These are phyloP conservation scores for Palloptera scutellata DNA, from an alignment of 2,888 invertebrate genomes.

Conservation along the genomic window DNA sequence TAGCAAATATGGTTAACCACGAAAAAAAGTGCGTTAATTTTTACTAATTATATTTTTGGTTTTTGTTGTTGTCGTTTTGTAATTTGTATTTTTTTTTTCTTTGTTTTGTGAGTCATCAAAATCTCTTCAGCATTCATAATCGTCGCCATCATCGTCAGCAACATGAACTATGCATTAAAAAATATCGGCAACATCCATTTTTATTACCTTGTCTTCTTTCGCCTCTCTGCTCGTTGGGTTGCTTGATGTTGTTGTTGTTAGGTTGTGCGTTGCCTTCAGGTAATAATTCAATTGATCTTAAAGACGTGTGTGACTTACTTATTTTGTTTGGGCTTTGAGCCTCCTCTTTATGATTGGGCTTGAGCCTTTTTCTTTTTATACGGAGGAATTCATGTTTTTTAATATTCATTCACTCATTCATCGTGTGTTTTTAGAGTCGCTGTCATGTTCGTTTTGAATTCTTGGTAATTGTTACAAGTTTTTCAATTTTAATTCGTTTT, in stretches of 20 bases:
- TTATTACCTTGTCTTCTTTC: no score
- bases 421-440: background rate
- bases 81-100: no score
- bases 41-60: no score
- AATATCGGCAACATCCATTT: no score
- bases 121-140: background rate
- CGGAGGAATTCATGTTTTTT: background rate
- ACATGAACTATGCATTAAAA: no score
- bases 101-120: no score
- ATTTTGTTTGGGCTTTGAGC: background rate
- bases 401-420: constrained; percentile 3
- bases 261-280: background rate
- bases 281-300: constrained; percentile 12
- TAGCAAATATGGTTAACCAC: no score
- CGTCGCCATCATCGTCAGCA: background rate
- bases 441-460: constrained; percentile 13
- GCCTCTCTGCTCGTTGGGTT: no score
- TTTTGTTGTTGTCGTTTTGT: no score
- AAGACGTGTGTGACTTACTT: constrained; percentile 12
- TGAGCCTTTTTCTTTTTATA: background rate
- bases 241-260: constrained; percentile 2
- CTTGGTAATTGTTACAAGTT: constrained; percentile 13
- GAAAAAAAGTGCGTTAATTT: no score
- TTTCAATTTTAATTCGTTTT: background rate
- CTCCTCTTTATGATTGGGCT: background rate